Evolutionary conservation across 2,113 vertebrate species (phyloP).

Genomic region (Phylloscopus trochilus): DNA sequence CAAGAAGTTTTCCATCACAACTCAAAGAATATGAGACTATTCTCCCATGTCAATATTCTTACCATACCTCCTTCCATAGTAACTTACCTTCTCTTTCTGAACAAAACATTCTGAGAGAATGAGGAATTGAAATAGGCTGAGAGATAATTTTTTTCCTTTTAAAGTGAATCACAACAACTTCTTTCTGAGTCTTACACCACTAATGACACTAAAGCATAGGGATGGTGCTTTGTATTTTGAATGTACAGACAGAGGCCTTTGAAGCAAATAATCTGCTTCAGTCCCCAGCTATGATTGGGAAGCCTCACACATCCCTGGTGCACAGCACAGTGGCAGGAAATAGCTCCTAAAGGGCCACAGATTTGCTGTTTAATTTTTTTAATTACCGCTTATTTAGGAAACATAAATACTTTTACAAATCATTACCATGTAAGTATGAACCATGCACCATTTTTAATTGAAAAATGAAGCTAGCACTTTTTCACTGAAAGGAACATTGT

Average conservation of each 20-base stretch:
- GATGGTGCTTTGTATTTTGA: not conserved
- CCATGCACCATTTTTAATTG: conserved; percentile 31
- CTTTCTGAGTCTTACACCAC: not conserved
- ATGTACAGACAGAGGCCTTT: not conserved
- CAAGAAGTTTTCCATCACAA: not conserved
- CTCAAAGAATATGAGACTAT: not conserved
- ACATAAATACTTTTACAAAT: conserved; percentile 64
- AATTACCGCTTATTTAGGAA: conserved; percentile 63
- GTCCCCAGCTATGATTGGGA: conserved; percentile 49
- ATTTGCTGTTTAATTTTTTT: conserved; percentile 55
- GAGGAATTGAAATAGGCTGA: not conserved
- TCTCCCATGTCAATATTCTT: not conserved
- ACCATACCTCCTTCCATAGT: not conserved
- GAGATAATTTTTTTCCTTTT: not conserved
- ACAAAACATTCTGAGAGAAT: not conserved
- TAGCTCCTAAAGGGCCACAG: conserved; percentile 45
- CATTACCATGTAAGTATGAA: conserved; percentile 27
- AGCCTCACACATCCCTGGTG: conserved; percentile 10
- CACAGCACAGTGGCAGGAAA: conserved; percentile 45
- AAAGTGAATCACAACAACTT: not conserved
- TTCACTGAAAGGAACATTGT: not conserved
- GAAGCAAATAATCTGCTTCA: conserved; percentile 37
- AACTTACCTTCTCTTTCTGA: not conserved
- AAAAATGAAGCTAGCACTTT: conserved; percentile 36
- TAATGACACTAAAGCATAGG: not conserved